These are phyloP conservation scores for Augiades crinisus DNA, from an alignment of 2,888 invertebrate species.

Conservation along the genomic window DNA sequence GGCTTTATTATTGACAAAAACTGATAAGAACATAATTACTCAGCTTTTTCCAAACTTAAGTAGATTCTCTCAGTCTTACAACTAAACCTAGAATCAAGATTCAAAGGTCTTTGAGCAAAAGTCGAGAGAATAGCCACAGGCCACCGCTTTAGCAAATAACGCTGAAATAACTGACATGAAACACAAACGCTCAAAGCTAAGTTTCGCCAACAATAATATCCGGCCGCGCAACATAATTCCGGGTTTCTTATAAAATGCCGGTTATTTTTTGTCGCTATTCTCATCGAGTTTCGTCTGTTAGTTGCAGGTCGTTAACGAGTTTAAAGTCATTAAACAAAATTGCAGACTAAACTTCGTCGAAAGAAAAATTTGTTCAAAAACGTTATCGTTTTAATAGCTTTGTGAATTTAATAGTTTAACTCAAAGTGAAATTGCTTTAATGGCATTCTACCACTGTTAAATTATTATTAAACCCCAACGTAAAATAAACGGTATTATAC, in stretches of 20 bases:
- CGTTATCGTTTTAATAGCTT: slow-evolving; percentile 11
- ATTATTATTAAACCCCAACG: too few species aligned
- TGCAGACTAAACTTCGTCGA: background rate
- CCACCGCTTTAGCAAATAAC: background rate
- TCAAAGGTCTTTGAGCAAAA: background rate
- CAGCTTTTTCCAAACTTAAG: background rate
- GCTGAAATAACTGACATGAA: background rate
- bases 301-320: slow-evolving; percentile 45
- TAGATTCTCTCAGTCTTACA: background rate
- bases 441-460: too few species aligned
- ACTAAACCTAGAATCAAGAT: too few species aligned
- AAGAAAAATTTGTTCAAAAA: slow-evolving; percentile 14
- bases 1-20: background rate
- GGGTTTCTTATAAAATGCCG: background rate
- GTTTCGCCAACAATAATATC: background rate
- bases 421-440: too few species aligned
- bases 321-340: slow-evolving; percentile 8
- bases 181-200: background rate
- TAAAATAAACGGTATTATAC: too few species aligned
- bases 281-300: slow-evolving; percentile 54
- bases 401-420: too few species aligned
- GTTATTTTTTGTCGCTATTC: slow-evolving; percentile 40
- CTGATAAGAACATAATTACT: background rate
- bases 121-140: background rate
- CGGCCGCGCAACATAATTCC: background rate